Percentiles rank a stretch among this genome's conserved stretches.
Evolutionary conservation across 2,797 vertebrate genomes (phyloP).

Genomic region (Pogonophryne albipinna): DNA sequence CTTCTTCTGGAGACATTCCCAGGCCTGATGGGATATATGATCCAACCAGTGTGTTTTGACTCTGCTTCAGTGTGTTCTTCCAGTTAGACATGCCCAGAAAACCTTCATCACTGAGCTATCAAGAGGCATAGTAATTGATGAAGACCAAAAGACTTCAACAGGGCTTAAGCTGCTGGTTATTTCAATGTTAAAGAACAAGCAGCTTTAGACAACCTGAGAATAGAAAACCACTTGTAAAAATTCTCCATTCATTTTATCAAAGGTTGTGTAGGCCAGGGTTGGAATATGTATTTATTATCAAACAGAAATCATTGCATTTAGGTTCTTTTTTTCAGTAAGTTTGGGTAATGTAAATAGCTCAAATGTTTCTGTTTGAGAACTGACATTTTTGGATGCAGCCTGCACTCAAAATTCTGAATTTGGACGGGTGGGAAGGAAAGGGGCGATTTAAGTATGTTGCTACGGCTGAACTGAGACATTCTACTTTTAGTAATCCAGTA

Average conservation of each 20-base stretch:
- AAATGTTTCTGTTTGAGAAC: too few species aligned
- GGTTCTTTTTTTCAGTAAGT: not conserved
- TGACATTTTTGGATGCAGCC: too few species aligned
- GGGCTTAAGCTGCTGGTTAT: not conserved
- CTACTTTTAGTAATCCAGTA: too few species aligned
- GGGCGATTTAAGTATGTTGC: too few species aligned
- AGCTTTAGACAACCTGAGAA: conserved; percentile 1
- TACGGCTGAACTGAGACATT: too few species aligned
- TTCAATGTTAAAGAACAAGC: conserved; percentile 12
- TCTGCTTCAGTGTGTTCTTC: conserved; percentile 15
- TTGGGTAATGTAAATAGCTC: not conserved
- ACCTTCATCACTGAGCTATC: not conserved
- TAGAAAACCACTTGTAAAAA: not conserved
- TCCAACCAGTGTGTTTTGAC: conserved; percentile 8
- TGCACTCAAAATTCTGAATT: too few species aligned
- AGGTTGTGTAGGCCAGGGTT: conserved; percentile 6
- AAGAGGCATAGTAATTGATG: conserved; percentile 8
- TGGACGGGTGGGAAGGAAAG: too few species aligned
- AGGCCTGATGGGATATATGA: conserved; percentile 6
- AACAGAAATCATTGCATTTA: not conserved
- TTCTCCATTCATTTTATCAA: conserved; percentile 30
- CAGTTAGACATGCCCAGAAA: conserved; percentile 12
- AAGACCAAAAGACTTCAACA: not conserved
- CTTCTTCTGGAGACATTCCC: not conserved
- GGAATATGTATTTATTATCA: conserved; percentile 27